Evolutionary conservation across 2,113 vertebrate genomes (phyloP), one percentile per base, ranked within the genome.

Genomic region (Pollimyrus isidori): DNA sequence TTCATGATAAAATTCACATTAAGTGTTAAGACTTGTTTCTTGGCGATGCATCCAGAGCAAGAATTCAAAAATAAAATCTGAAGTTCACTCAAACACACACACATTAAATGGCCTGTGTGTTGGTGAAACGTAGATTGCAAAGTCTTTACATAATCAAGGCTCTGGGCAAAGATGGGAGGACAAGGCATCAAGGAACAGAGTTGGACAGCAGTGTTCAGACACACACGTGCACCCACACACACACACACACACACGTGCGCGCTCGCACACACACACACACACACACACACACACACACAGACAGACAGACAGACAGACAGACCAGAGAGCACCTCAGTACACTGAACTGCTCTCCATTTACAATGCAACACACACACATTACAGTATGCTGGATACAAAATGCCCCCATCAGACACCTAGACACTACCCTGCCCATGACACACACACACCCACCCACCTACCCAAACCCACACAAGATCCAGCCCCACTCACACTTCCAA

Each of bases 1-100:
- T 94, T 94, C 89, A 92, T 91, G 93, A 92, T 93, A 93, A 84
- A 92, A 92, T 95, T 96, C 95, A 95, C 95, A 95, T 95, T 94
- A 89, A 90, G 83, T 87, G 90, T 95, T 94, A 82, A 89, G 56
- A 62, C 39, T 50, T 89, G 53, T 89, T 88, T 87, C 19, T 86
- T 35, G 58, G 83, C 62, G 39, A 88, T 87, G 91, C 87, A 88
- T 92, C 91, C 92, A 87, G 93, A 93, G 93, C 93, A 92, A 90
- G 91, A 91, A 90, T 91, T 88, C 69, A 90, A 88, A 86, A 91
- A 90, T 15, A 90, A 58, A 89, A 30, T 88, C 90, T 89, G 91
- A 90, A 91, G 39, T 91, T 93, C 90, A 93, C 92, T 91, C 90
- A 93, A 4, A 48, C 45, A 39, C 39, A 87, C 88, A 93, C 89